Conservation (phyloP, 2,888 invertebrate genomes). For the Eristalinus sepulchralis region DNA sequence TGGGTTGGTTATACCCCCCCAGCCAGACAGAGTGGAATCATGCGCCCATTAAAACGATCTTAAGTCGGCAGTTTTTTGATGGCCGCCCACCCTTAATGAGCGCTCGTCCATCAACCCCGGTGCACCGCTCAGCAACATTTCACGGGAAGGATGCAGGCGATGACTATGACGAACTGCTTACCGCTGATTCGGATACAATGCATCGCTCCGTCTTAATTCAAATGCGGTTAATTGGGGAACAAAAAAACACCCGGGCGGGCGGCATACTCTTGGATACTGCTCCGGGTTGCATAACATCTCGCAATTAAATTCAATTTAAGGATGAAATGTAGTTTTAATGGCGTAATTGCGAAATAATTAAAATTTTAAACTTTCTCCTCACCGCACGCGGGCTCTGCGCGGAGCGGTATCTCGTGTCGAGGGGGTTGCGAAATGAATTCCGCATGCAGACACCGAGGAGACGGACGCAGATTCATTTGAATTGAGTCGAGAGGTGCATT, state of each 20-base stretch:
- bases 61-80: constrained; percentile 2
- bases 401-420: not conserved
- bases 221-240: constrained; percentile 60
- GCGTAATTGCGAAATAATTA: constrained; percentile 67
- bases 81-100: constrained; percentile 38
- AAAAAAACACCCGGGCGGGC: constrained; percentile 4
- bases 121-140: not conserved
- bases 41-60: not conserved
- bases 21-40: not conserved
- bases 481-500: not conserved
- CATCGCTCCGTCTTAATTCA: constrained; percentile 54
- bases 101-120: constrained; percentile 32
- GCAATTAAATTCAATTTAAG: constrained; percentile 68
- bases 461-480: not conserved
- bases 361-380: constrained; percentile 23
- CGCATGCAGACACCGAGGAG: not conserved
- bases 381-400: not conserved
- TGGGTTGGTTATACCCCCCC: too few relatives aligned
- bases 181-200: constrained; percentile 47
- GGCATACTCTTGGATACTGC: not conserved
- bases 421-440: not conserved
- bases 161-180: constrained; percentile 28
- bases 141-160: not conserved
- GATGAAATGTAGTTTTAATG: constrained; percentile 64
- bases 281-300: constrained; percentile 48